phyloP scores from a whole-genome alignment of 1,140 invertebrate species.

The Bombus balteatus region DNA sequence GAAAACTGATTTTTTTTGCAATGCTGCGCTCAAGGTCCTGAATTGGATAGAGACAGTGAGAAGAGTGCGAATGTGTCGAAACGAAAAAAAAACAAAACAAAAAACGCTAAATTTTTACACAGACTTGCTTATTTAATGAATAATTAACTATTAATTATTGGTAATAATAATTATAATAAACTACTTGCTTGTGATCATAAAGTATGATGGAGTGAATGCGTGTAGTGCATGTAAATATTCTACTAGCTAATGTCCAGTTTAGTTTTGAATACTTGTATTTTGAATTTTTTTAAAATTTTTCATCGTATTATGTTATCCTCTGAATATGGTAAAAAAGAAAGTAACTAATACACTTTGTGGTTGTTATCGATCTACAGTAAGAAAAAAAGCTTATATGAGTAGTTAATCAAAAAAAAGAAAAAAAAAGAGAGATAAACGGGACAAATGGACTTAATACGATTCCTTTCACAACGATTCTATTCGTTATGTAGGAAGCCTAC shows the following conservation, averaged over 20 bases:
- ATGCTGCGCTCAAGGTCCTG: slow-evolving; percentile 61
- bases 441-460: slow-evolving; percentile 22
- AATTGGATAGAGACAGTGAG: slow-evolving; percentile 61
- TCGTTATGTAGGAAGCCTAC: slow-evolving; percentile 30
- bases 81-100: slow-evolving; percentile 4
- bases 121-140: slow-evolving; percentile 75
- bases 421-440: background rate
- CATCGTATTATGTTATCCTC: slow-evolving; percentile 21
- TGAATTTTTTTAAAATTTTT: slow-evolving; percentile 22
- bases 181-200: slow-evolving; percentile 70
- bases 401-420: slow-evolving; percentile 43
- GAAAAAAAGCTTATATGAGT: slow-evolving; percentile 23
- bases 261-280: slow-evolving; percentile 28
- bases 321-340: background rate
- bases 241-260: slow-evolving; percentile 44
- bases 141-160: slow-evolving; percentile 69
- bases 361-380: slow-evolving; percentile 27
- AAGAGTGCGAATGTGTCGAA: slow-evolving; percentile 58
- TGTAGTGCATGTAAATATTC: slow-evolving; percentile 59
- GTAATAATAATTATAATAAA: slow-evolving; percentile 70
- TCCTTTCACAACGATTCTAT: slow-evolving; percentile 32
- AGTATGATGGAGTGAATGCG: slow-evolving; percentile 64
- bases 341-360: slow-evolving; percentile 19
- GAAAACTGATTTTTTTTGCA: slow-evolving; percentile 61
- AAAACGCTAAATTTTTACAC: slow-evolving; percentile 74